phyloP scores from a whole-genome alignment of 1,140 invertebrate species.

The Pseudomyrmex flavicornis region DNA sequence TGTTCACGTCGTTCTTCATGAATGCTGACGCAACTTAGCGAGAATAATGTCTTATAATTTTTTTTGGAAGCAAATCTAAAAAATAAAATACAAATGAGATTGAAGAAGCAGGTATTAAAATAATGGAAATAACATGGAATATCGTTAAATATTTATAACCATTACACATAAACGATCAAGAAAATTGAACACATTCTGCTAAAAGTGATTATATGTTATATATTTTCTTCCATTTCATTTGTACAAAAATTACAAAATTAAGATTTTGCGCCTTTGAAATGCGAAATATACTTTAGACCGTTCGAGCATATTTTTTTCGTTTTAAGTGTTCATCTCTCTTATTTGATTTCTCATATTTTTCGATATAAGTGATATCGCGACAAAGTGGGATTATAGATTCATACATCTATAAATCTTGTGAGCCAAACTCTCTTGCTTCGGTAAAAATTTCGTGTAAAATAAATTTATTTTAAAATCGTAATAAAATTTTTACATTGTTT shows the following conservation, averaged over 20 bases:
- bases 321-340: slow-evolving; percentile 19
- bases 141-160: neutral
- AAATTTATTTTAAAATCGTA: neutral
- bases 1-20: slow-evolving; percentile 10
- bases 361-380: neutral
- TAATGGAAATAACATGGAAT: neutral
- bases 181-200: neutral
- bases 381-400: neutral
- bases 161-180: neutral
- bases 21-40: slow-evolving; percentile 7
- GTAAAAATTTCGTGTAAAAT: neutral
- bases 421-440: neutral
- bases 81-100: neutral
- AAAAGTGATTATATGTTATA: neutral
- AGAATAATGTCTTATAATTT: neutral
- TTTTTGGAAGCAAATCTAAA: neutral
- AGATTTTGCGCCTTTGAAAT: slow-evolving; percentile 3
- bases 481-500: neutral
- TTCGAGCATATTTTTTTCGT: neutral
- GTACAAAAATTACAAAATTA: neutral
- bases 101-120: neutral
- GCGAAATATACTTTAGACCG: neutral
- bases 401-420: slow-evolving; percentile 2
- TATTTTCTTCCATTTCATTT: neutral
- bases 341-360: neutral